Evolutionary conservation across 2,113 vertebrate genomes (phyloP).

Genomic region (Aleadryas rufinucha): DNA sequence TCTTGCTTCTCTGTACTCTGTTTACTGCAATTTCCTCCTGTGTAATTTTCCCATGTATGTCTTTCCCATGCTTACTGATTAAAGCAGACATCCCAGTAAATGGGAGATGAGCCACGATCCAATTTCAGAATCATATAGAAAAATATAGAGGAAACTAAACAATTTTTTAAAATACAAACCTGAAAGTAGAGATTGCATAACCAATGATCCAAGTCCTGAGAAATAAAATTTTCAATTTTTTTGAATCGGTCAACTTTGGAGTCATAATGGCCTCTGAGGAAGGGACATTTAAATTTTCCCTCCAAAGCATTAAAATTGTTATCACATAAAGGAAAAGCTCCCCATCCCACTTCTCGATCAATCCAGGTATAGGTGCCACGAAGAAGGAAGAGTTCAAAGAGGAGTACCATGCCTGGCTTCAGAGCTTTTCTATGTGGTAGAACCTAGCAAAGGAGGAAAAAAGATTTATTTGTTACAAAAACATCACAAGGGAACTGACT

Average conservation of each 20-base stretch:
- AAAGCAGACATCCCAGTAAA: not conserved
- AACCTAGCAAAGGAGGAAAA: constrained; percentile 65
- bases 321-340: constrained; percentile 84
- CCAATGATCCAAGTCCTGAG: constrained; percentile 88
- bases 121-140: not conserved
- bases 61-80: not conserved
- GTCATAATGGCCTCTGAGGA: constrained; percentile 81
- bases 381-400: constrained; percentile 83
- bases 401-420: constrained; percentile 77
- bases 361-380: constrained; percentile 53
- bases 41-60: not conserved
- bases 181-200: constrained; percentile 95
- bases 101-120: not conserved
- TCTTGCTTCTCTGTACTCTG: not conserved
- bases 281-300: constrained; percentile 87
- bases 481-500: not conserved
- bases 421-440: constrained; percentile 77
- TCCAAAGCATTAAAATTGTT: constrained; percentile 73
- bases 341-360: constrained; percentile 80
- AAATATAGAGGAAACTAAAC: not conserved
- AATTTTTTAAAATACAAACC: constrained; percentile 65
- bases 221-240: constrained; percentile 84
- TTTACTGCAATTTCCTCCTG: not conserved
- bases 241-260: constrained; percentile 76
- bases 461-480: not conserved